phyloP scores from a whole-genome alignment of 2,797 vertebrate genomes.

The Rhinella marina region DNA sequence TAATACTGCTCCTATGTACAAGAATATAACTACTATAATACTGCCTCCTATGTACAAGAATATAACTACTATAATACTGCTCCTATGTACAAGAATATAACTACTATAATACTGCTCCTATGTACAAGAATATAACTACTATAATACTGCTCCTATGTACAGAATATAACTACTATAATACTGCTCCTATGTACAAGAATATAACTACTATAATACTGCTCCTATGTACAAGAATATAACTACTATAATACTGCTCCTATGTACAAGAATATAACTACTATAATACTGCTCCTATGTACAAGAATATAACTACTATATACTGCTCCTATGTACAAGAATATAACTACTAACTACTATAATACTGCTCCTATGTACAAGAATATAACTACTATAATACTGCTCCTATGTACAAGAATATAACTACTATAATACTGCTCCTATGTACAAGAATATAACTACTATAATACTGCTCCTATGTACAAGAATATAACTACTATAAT shows the following conservation, averaged over 20 bases:
- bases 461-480: no score
- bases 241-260: not conserved
- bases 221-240: not conserved
- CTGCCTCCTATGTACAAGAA: not conserved
- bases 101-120: conserved; percentile 6
- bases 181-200: not conserved
- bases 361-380: not conserved
- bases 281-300: conserved; percentile 5
- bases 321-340: conserved; percentile 1
- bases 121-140: conserved; percentile 2
- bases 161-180: conserved; percentile 10
- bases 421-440: no score
- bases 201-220: not conserved
- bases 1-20: not conserved
- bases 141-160: not conserved
- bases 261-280: not conserved
- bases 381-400: conserved; percentile 6
- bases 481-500: no score
- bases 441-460: no score
- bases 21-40: conserved; percentile 14
- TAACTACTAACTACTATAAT: not conserved
- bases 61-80: conserved; percentile 24
- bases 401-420: not conserved
- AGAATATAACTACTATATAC: conserved; percentile 1
- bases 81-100: conserved; percentile 11